A percentile compares a stretch with the other conserved stretches of the same genome.
Conservation (phyloP, 2,113 vertebrate genomes). For the Cyprinus carpio region DNA sequence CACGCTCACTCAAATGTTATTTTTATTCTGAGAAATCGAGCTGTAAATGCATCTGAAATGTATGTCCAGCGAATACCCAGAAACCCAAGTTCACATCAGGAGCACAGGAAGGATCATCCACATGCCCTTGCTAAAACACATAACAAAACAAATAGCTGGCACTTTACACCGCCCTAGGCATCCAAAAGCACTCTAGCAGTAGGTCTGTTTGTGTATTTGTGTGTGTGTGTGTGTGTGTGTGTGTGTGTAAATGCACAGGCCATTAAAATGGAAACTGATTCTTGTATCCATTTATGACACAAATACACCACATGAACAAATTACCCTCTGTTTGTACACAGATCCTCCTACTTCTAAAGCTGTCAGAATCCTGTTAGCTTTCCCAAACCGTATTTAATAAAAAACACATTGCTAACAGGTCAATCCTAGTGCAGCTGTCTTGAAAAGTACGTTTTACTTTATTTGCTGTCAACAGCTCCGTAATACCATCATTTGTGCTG, state of each 20-base stretch:
- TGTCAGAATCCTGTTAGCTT: slow-evolving; percentile 7
- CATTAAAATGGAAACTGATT: slow-evolving; percentile 32
- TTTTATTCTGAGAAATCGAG: not conserved
- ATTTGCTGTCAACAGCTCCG: not conserved
- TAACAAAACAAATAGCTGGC: slow-evolving; percentile 19
- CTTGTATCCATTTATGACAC: slow-evolving; percentile 14
- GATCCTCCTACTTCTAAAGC: not conserved
- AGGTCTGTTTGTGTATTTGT: not conserved
- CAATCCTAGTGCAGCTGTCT: not conserved
- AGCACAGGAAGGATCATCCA: not conserved
- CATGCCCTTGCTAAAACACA: slow-evolving; percentile 11
- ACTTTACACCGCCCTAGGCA: not conserved
- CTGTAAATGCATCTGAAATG: not conserved
- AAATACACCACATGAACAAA: slow-evolving; percentile 1
- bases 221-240: not conserved
- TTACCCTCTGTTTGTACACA: not conserved
- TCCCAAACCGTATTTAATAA: slow-evolving; percentile 15
- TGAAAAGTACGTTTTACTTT: not conserved
- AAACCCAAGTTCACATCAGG: slow-evolving; percentile 16
- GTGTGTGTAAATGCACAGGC: not conserved
- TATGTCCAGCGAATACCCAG: not conserved
- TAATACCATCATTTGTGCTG: slow-evolving; percentile 3
- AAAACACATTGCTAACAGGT: slow-evolving; percentile 5
- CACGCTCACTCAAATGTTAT: not conserved
- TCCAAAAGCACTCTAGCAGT: not conserved